phyloP scores from a whole-genome alignment of 2,888 invertebrate genomes.

The Polylopha cassiicola region DNA sequence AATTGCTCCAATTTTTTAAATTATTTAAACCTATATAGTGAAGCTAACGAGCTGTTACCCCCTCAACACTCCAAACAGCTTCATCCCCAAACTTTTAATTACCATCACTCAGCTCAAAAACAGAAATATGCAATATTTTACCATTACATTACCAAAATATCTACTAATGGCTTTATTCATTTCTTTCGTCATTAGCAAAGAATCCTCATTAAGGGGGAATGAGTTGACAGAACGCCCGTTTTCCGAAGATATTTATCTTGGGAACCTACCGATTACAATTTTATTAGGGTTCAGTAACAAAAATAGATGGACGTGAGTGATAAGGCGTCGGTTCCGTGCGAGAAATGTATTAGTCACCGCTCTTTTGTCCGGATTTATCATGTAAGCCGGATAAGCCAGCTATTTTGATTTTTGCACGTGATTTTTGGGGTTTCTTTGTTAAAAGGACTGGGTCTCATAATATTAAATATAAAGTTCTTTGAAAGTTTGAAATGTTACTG shows the following conservation, averaged over 20 bases:
- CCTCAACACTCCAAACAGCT: no score
- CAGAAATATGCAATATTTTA: conserved; percentile 19
- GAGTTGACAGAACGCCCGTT: conserved; percentile 17
- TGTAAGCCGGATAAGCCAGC: no score
- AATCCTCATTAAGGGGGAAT: conserved; percentile 15
- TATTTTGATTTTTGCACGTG: no score
- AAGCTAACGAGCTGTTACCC: no score
- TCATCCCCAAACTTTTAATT: no score
- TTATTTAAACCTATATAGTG: no score
- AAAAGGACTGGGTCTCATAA: no score
- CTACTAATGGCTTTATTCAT: conserved; percentile 20
- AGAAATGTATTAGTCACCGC: conserved; percentile 16
- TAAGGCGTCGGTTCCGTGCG: conserved; percentile 8
- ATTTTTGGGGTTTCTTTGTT: no score
- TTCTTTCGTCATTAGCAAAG: conserved; percentile 20
- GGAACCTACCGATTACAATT: conserved; percentile 18
- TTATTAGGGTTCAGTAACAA: conserved; percentile 21
- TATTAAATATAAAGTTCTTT: no score
- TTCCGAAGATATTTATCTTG: conserved; percentile 16
- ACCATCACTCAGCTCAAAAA: neutral
- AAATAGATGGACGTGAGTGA: conserved; percentile 21
- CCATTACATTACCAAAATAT: conserved; percentile 9
- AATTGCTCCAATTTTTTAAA: no score
- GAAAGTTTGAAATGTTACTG: no score
- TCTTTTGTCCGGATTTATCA: no score